Evolutionary conservation across 2,113 vertebrate species (phyloP), one percentile per base, ranked within the genome.

Genomic region (Origma solitaria): DNA sequence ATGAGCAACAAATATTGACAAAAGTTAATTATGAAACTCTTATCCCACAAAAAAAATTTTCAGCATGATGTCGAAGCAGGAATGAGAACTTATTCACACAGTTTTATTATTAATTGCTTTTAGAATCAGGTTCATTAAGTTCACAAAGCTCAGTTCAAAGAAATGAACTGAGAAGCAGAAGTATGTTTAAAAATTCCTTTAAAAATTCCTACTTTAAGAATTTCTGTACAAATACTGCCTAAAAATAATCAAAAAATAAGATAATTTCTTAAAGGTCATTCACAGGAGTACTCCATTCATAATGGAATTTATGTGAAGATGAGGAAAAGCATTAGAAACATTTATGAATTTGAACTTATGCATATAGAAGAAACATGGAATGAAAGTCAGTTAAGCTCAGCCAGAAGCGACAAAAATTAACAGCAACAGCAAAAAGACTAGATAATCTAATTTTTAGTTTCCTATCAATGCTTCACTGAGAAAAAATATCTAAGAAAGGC

Each of bases 21-120:
- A 81, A 94, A 80, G 76, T 70, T 92, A 91, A 66, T 91, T 81
- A 71, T 57, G 61, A 88, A 94, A 87, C 10, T 75, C 45, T 70
- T 95, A 90, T 84, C 58, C 53, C 38, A 82, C 38, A 91, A 88
- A 94, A 95, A 72, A 81, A 8, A 71, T 88, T 90, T 62, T 3
- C n/a, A 80, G 19, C 17, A 13, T 44, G 54, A 10, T 47, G 40
- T 42, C 83, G 45, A 84, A 91, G 89, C 13, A 80, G n/a, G 31
- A 66, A 70, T 76, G 13, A 91, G 33, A 38, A 56, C 14, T 78
- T 33, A 58, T 81, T 87, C 81, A 86, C 44, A 13, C 9, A 50
- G 4, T 81, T 88, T 50, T 72, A 16, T 58, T 72, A 50, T 37
- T 51, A 92, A 37, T 15, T 65, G 38, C 21, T 89, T 86, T 86